Evolutionary conservation across 2,113 vertebrate genomes (phyloP).

Genomic region (Grus americana): DNA sequence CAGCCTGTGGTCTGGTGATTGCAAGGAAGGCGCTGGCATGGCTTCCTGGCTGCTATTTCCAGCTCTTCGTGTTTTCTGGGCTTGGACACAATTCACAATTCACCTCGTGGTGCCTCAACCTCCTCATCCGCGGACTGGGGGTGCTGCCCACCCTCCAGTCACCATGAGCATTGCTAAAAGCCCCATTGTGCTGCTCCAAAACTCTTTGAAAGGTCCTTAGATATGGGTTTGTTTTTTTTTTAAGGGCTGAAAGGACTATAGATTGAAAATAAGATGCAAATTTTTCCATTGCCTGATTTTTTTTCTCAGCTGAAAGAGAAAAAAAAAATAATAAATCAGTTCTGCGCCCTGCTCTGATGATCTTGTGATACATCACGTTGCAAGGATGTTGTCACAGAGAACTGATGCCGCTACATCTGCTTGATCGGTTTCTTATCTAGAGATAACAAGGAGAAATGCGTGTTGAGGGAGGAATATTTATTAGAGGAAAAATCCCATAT

Average conservation of each 20-base stretch:
- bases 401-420: neutral
- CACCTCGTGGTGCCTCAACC: neutral
- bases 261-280: neutral
- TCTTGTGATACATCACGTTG: neutral
- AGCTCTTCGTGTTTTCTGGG: neutral
- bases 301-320: neutral
- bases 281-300: neutral
- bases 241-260: neutral
- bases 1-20: neutral
- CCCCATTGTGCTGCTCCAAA: neutral
- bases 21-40: neutral
- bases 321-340: neutral
- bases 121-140: neutral
- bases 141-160: rapidly evolving
- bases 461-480: neutral
- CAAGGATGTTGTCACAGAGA: neutral
- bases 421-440: neutral
- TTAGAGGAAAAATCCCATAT: neutral
- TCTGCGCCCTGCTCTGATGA: neutral
- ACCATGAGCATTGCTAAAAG: neutral
- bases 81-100: neutral
- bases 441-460: neutral
- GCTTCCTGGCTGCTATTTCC: neutral
- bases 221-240: neutral
- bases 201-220: neutral